Evolutionary conservation across 2,113 vertebrate species (phyloP), one percentile per base, ranked within the genome.

Genomic region (Rhinolophus sinicus): DNA sequence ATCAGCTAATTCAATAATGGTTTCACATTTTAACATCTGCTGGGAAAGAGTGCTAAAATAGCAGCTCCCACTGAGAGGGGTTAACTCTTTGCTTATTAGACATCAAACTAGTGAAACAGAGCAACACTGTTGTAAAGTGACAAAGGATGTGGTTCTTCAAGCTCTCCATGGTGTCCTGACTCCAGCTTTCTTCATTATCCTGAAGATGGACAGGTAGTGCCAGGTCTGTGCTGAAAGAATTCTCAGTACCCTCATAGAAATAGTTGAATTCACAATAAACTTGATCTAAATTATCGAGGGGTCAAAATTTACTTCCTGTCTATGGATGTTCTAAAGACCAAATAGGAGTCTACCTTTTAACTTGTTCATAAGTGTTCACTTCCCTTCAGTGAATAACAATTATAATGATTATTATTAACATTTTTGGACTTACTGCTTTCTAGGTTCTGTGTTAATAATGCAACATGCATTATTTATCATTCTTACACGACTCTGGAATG

Each of bases 1-100:
- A 90, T 50, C 26, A 64, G 35, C 81, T 94, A 82, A 72, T 83
- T 96, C 90, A 96, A 70, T 30, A 75, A 72, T 69, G 7, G 52
- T 65, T 93, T 90, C 82, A 38, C n/a, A 88, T 70, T 60, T 96
- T 58, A 26, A 60, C 30, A 91, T 13, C 52, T 76, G 70, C 69
- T 60, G 75, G 76, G 30, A 50, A 78, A 73, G n/a, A 88, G 60
- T 7, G 21, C 21, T 40, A 76, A 93, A 78, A 75, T 30, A 77
- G 67, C 16, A 35, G 14, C 16, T 93, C 30, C 28, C 19, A 28
- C 10, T 9, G 70, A 84, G 60, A 88, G 18, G 58, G 9, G 52
- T 70, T 58, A 69, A 44, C 26, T 50, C 9, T n/a, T 35, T 87
- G 33, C 56, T 93, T 35, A 13, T 18, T 8, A 67, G 54, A 83